Evolutionary conservation across 2,113 vertebrate genomes (phyloP).

Genomic region (Fukomys damarensis): DNA sequence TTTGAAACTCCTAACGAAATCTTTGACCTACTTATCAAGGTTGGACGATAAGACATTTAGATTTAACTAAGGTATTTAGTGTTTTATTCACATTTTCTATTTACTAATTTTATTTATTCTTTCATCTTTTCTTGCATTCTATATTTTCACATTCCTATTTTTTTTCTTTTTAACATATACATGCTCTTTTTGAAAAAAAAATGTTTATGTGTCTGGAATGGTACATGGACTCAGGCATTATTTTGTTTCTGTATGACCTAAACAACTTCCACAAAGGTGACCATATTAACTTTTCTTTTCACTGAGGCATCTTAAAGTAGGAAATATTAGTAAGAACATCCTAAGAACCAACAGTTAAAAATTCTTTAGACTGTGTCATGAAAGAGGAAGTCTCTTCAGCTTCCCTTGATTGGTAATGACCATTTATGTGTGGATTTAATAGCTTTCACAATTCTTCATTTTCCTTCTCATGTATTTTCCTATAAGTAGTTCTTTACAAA

Average conservation of each 20-base stretch:
- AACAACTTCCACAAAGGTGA: neutral
- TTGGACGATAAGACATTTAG: neutral
- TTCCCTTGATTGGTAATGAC: neutral
- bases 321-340: neutral
- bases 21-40: neutral
- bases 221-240: neutral
- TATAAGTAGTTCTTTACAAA: neutral
- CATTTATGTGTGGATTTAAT: neutral
- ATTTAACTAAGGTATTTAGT: slow-evolving; percentile 3
- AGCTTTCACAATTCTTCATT: neutral
- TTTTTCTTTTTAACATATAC: neutral
- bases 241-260: neutral
- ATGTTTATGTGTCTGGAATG: neutral
- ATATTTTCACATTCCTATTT: neutral
- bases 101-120: slow-evolving; percentile 9
- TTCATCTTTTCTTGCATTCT: neutral
- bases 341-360: neutral
- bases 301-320: neutral
- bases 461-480: neutral
- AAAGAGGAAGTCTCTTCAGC: neutral
- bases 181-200: neutral
- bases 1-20: neutral
- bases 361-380: neutral
- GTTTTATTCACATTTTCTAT: neutral
- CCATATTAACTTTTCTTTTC: slow-evolving; percentile 3